These are phyloP conservation scores for Lampropteryx suffumata DNA, from an alignment of 2,888 invertebrate species.

Conservation along the genomic window DNA sequence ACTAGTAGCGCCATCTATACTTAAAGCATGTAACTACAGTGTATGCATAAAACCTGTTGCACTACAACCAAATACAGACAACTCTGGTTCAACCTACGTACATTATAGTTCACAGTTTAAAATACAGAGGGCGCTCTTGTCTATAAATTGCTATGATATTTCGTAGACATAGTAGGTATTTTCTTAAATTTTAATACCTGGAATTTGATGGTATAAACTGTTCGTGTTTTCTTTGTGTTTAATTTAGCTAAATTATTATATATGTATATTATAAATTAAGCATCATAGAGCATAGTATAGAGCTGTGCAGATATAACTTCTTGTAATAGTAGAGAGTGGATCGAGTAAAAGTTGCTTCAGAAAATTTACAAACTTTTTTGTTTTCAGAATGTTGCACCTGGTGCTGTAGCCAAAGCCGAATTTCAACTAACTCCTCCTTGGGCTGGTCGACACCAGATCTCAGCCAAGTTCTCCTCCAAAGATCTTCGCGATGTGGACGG, in stretches of 20 bases:
- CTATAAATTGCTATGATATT: slow-evolving; percentile 1
- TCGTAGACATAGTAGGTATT: background rate
- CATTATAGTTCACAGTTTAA: background rate
- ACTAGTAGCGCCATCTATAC: slow-evolving; percentile 37
- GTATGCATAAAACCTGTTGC: background rate
- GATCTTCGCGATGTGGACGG: slow-evolving; percentile 96
- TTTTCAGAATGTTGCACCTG: slow-evolving; percentile 72
- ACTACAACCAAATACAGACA: too few relatives aligned
- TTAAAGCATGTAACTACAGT: background rate
- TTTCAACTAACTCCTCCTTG: slow-evolving; percentile 91
- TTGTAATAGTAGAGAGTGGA: too few relatives aligned
- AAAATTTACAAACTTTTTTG: slow-evolving; percentile 2
- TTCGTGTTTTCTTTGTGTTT: too few relatives aligned
- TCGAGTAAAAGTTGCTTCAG: background rate
- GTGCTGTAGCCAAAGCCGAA: slow-evolving; percentile 86
- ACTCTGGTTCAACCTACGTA: too few relatives aligned
- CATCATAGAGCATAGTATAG: too few relatives aligned
- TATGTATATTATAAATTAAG: too few relatives aligned
- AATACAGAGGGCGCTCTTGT: slow-evolving; percentile 7
- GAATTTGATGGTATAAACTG: too few relatives aligned
- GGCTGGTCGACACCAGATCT: slow-evolving; percentile 91
- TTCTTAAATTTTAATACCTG: too few relatives aligned
- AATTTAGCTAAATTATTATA: too few relatives aligned
- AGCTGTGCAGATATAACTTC: too few relatives aligned
- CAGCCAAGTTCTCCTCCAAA: slow-evolving; percentile 93